Conservation (phyloP, 2,113 vertebrate genomes). For the Odocoileus hemionus region DNA sequence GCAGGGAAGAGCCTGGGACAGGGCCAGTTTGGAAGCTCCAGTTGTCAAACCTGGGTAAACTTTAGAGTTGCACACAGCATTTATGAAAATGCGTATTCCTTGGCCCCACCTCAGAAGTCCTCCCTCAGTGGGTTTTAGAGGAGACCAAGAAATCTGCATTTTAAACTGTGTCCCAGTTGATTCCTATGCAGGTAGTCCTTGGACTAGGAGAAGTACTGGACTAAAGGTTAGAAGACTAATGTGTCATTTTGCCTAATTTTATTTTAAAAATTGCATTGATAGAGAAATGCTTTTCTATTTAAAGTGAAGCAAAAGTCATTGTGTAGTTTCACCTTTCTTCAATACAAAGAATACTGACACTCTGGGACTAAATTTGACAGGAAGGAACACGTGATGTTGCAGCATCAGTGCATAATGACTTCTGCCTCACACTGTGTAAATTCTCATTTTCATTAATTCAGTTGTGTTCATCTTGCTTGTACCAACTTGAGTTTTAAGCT, state of each 20-base stretch:
- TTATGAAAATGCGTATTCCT: background rate
- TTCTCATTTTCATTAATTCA: background rate
- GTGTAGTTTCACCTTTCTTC: background rate
- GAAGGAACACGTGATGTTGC: background rate
- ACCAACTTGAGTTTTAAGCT: background rate
- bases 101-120: background rate
- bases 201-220: background rate
- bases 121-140: background rate
- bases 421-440: background rate
- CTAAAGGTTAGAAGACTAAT: background rate
- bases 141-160: background rate
- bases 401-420: background rate
- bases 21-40: background rate
- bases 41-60: background rate
- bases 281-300: conserved; percentile 2
- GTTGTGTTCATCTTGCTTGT: background rate
- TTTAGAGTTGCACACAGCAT: background rate
- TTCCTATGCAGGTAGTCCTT: background rate
- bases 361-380: background rate
- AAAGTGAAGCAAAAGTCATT: conserved; percentile 8
- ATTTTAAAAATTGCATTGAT: background rate
- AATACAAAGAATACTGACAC: background rate
- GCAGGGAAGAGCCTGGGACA: background rate
- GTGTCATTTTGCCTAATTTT: background rate
- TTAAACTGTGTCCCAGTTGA: background rate